Percentiles rank a stretch among this genome's conserved stretches.
phyloP scores from a whole-genome alignment of 2,888 invertebrate species.

The Andricus quercusramuli region DNA sequence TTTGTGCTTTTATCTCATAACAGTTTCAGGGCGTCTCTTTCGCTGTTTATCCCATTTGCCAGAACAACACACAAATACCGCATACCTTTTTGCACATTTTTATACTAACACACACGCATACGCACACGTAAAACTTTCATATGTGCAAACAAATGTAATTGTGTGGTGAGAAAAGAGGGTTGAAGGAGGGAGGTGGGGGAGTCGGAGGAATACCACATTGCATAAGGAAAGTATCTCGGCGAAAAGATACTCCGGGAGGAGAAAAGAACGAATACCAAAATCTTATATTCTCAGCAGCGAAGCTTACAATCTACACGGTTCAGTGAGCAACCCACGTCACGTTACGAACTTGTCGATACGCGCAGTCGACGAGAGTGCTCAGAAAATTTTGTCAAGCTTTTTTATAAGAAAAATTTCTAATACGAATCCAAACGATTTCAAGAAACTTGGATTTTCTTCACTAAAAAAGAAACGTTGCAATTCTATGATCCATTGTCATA shows the following conservation, averaged over 20 bases:
- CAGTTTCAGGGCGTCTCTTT: slow-evolving; percentile 68
- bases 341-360: neutral
- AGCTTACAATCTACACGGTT: slow-evolving; percentile 22
- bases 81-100: slow-evolving; percentile 46
- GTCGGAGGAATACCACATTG: neutral
- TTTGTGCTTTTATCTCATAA: slow-evolving; percentile 18
- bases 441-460: neutral
- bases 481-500: neutral
- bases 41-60: slow-evolving; percentile 47
- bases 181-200: slow-evolving; percentile 13
- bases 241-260: neutral
- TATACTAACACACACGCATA: slow-evolving; percentile 58
- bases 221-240: neutral
- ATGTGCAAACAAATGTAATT: slow-evolving; percentile 28
- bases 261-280: slow-evolving; percentile 20
- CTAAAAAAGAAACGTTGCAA: slow-evolving; percentile 18
- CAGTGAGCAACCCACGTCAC: neutral
- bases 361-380: slow-evolving; percentile 4
- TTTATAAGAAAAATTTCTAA: neutral
- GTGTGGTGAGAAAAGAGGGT: slow-evolving; percentile 15
- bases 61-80: neutral
- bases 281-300: slow-evolving; percentile 25
- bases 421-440: neutral
- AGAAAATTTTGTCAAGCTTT: neutral
- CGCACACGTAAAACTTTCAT: slow-evolving; percentile 51